phyloP scores from a whole-genome alignment of 2,888 invertebrate species.

The Eristalis arbustorum region DNA sequence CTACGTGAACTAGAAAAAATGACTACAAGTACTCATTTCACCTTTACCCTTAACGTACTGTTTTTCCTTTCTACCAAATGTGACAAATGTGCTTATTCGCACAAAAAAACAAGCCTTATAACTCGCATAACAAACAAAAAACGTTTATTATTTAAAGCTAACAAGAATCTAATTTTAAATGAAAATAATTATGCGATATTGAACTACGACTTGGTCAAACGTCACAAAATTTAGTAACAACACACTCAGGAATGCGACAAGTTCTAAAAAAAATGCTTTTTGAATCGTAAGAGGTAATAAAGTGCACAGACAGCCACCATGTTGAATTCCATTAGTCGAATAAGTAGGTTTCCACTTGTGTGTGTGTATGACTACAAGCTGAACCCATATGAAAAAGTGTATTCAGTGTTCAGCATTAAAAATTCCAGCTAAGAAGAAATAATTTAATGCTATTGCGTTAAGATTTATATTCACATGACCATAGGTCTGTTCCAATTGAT shows the following conservation, averaged over 20 bases:
- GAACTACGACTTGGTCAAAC: constrained; percentile 42
- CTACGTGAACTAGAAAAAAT: background rate
- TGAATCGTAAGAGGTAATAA: constrained; percentile 36
- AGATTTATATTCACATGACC: background rate
- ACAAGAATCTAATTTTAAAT: background rate
- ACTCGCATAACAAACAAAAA: background rate
- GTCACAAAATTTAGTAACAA: constrained; percentile 57
- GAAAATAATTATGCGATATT: constrained; percentile 14
- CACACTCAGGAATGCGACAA: constrained; percentile 58
- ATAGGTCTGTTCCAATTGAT: no score
- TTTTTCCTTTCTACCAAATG: constrained; percentile 1
- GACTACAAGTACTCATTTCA: constrained; percentile 12
- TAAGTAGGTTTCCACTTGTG: background rate
- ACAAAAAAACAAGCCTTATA: background rate
- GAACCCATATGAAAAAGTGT: background rate
- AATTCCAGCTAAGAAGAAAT: background rate
- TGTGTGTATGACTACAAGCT: background rate
- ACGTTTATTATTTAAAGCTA: background rate
- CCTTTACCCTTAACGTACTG: constrained; percentile 1
- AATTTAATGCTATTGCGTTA: background rate
- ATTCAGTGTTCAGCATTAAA: background rate
- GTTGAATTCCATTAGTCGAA: constrained; percentile 51
- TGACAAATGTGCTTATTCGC: background rate
- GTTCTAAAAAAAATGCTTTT: constrained; percentile 57
- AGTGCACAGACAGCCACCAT: constrained; percentile 48